Evolutionary conservation across 1,140 invertebrate genomes (phyloP).

Genomic region (Drosophila sulfurigaster): DNA sequence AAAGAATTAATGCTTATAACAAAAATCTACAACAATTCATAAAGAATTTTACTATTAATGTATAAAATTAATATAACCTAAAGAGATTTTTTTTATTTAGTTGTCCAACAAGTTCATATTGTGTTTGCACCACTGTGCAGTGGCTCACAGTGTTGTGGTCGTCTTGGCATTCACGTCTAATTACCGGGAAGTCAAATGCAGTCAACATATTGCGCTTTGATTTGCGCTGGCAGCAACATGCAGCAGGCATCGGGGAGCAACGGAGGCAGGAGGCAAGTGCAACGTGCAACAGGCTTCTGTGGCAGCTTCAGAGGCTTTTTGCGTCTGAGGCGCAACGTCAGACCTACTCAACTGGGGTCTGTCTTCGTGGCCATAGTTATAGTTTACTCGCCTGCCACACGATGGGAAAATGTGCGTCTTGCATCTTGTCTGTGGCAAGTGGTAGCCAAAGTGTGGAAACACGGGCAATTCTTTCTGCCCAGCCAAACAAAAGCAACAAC

Average conservation of each 20-base stretch:
- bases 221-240: conserved; percentile 71
- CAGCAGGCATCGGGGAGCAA: conserved; percentile 16
- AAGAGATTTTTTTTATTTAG: too few relatives aligned
- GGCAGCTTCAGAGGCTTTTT: neutral
- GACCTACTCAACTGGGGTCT: conserved; percentile 32
- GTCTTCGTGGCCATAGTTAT: conserved; percentile 66
- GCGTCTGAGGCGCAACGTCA: conserved; percentile 15
- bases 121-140: conserved; percentile 23
- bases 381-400: conserved; percentile 66
- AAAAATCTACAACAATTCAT: too few relatives aligned
- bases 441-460: conserved; percentile 81
- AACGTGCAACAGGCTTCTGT: conserved; percentile 32
- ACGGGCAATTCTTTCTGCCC: conserved; percentile 57
- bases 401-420: conserved; percentile 76
- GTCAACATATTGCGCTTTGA: conserved; percentile 82
- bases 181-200: conserved; percentile 83
- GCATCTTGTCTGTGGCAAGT: conserved; percentile 58
- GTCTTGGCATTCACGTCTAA: conserved; percentile 75
- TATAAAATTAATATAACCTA: too few relatives aligned
- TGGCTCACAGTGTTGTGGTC: conserved; percentile 18
- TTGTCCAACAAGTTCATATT: neutral
- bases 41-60: too few relatives aligned
- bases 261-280: neutral
- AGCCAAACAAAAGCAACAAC: neutral
- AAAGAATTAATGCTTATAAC: too few relatives aligned